Evolutionary conservation across 1,140 invertebrate genomes (phyloP), one percentile per base, ranked within the genome.

Genomic region (Dinoponera quadriceps): DNA sequence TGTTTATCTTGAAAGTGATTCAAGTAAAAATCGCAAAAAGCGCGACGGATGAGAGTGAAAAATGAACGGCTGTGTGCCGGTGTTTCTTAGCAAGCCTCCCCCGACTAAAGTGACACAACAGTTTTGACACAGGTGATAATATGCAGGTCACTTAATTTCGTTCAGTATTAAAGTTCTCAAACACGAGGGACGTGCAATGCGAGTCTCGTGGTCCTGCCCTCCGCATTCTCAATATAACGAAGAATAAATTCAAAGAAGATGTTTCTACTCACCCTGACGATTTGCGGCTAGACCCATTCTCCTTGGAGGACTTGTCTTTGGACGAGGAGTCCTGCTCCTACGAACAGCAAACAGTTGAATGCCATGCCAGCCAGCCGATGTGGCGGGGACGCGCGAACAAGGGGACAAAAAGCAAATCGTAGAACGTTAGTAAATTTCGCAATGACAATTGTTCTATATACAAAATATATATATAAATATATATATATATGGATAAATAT

Each of bases 301-400:
- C 95, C 92, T 94, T 95, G 83, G 92, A 90, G 49, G 91, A 88
- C 91, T 94, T 95, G 88, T 95, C 95, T 94, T 95, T 95, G 91
- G 93, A 90, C 72, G 90, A 90, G 78, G 90, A 90, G 87, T 93
- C 93, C 92, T 95, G 95, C 92, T 96, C 95, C 95, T 96, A 95
- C 94, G 95, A 95, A 96, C 95, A 95, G 95, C 95, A 95, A 95
- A 95, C 93, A 93, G 93, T 93, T 94, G 94, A 94, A 93, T 94
- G 94, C 94, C 94, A 95, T 94, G 94, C 94, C 95, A 95, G 95
- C 92, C 93, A 95, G 91, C 86, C 93, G 94, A 94, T 93, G 92
- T 94, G 93, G 93, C 94, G 92, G 93, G 93, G 93, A 94, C 92
- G 94, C 93, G 92, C 92, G 93, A 93, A 93, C 93, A 93, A 93